Percentiles rank a stretch among this genome's conserved stretches.
Conservation (phyloP, 2,888 invertebrate genomes). For the Xanthostigma xanthostigma region DNA sequence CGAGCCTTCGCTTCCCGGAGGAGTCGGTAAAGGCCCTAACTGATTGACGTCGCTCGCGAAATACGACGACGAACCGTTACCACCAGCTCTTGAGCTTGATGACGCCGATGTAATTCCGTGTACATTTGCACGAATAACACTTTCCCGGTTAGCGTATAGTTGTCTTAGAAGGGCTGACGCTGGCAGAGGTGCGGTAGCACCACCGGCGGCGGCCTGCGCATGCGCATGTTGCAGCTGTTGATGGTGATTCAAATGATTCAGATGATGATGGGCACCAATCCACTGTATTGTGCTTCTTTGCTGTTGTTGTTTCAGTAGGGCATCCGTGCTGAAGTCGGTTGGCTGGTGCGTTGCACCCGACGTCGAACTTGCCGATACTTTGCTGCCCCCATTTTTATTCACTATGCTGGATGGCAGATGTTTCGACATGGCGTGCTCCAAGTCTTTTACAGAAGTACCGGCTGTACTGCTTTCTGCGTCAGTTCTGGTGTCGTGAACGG, state of each 20-base stretch:
- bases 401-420: conserved; percentile 56
- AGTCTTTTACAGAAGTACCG: conserved; percentile 65
- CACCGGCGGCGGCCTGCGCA: conserved; percentile 32
- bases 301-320: conserved; percentile 64
- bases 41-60: conserved; percentile 41
- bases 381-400: conserved; percentile 33
- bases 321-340: conserved; percentile 79
- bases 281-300: conserved; percentile 80
- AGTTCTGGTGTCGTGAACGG: conserved; percentile 26
- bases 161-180: conserved; percentile 82
- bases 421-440: conserved; percentile 94
- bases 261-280: conserved; percentile 69
- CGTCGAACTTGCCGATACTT: conserved; percentile 34
- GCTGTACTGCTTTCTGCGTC: conserved; percentile 19
- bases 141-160: conserved; percentile 84
- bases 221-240: conserved; percentile 35
- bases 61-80: conserved; percentile 24
- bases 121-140: conserved; percentile 84
- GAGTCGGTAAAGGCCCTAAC: conserved; percentile 61
- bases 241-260: conserved; percentile 40
- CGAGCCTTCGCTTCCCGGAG: conserved; percentile 77
- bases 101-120: conserved; percentile 37
- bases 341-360: conserved; percentile 49
- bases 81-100: conserved; percentile 19
- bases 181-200: conserved; percentile 46